These are phyloP conservation scores for Acromyrmex charruanus DNA, from an alignment of 1,140 invertebrate species.

Conservation along the genomic window DNA sequence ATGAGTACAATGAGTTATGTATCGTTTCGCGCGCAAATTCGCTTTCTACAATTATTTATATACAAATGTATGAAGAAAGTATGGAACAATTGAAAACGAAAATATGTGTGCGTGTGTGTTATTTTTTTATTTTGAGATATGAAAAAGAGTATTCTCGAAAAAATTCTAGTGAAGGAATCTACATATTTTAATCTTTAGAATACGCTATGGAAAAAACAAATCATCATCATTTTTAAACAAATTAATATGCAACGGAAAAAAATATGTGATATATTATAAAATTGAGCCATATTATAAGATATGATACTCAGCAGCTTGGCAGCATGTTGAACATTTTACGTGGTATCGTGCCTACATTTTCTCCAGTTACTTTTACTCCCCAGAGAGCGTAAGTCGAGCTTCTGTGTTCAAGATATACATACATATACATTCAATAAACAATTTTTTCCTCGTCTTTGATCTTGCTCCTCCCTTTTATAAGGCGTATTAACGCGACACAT, in stretches of 20 bases:
- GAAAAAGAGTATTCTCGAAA: not conserved
- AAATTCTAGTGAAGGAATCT: slow-evolving; percentile 37
- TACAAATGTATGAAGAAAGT: slow-evolving; percentile 13
- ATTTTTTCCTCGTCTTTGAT: slow-evolving; percentile 67
- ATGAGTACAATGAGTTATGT: not conserved
- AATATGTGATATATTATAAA: slow-evolving; percentile 61
- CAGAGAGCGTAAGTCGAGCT: slow-evolving; percentile 36
- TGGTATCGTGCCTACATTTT: slow-evolving; percentile 76
- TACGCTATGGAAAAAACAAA: slow-evolving; percentile 49
- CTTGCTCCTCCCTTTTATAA: slow-evolving; percentile 64
- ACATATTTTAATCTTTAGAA: slow-evolving; percentile 56
- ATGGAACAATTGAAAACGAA: slow-evolving; percentile 9
- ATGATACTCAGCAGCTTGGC: slow-evolving; percentile 79
- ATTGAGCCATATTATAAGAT: slow-evolving; percentile 73
- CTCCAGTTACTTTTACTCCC: slow-evolving; percentile 16
- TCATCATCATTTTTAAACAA: slow-evolving; percentile 40
- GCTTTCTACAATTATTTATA: slow-evolving; percentile 37
- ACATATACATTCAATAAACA: slow-evolving; percentile 55
- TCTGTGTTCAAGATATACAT: slow-evolving; percentile 50
- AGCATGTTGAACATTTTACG: slow-evolving; percentile 80
- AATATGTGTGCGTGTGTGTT: not conserved
- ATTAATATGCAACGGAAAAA: slow-evolving; percentile 42
- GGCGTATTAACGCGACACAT: slow-evolving; percentile 55
- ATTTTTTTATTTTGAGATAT: not conserved
- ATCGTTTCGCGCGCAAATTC: not conserved